Conservation (phyloP, 2,113 vertebrate genomes). For the Montifringilla adamsi region DNA sequence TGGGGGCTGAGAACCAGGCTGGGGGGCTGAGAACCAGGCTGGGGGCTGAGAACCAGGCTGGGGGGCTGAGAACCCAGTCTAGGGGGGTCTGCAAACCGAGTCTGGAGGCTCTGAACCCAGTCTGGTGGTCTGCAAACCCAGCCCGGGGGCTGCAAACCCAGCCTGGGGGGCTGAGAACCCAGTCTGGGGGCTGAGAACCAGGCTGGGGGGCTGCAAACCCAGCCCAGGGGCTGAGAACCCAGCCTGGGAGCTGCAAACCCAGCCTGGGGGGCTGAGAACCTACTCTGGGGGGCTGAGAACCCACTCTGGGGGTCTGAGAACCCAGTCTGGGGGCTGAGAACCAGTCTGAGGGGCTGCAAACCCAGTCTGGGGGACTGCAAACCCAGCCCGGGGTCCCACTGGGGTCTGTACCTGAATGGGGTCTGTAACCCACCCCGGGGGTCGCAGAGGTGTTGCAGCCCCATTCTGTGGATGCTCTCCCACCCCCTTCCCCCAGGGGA, state of each 20-base stretch:
- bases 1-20: rapidly evolving
- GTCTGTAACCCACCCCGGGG: not conserved
- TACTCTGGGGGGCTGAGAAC: too few relatives aligned
- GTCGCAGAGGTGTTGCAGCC: not conserved
- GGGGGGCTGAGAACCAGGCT: too few relatives aligned
- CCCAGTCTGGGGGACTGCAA: too few relatives aligned
- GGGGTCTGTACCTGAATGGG: rapidly evolving
- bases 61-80: too few relatives aligned
- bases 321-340: not conserved
- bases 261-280: too few relatives aligned
- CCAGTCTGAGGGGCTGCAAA: rapidly evolving
- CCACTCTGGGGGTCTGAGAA: too few relatives aligned
- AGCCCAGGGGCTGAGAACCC: too few relatives aligned
- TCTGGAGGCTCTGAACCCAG: not conserved
- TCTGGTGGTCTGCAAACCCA: not conserved
- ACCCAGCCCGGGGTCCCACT: not conserved
- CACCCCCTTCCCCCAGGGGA: not conserved
- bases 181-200: too few relatives aligned
- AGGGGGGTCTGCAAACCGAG: too few relatives aligned
- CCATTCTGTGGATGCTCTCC: not conserved
- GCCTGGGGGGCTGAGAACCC: not conserved
- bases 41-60: too few relatives aligned
- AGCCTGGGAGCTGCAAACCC: too few relatives aligned
- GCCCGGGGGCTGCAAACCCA: rapidly evolving
- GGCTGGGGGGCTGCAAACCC: too few relatives aligned